phyloP scores from a whole-genome alignment of 2,113 vertebrate genomes.

The Apteryx owenii region DNA sequence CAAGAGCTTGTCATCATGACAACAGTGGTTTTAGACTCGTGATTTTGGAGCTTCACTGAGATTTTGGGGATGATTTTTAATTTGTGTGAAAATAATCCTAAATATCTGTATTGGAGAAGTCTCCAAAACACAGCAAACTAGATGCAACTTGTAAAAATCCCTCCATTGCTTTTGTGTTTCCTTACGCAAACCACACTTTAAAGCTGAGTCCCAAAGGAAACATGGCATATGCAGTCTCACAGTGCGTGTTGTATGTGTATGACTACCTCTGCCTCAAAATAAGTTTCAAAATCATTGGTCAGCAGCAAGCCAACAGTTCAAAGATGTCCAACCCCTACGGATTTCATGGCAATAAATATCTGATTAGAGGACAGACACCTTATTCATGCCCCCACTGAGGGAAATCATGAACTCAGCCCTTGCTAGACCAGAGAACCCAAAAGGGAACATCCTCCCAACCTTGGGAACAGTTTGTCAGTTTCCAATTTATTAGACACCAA shows the following conservation, averaged over 20 bases:
- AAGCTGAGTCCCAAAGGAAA: not conserved
- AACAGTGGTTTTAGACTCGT: not conserved
- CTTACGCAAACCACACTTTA: not conserved
- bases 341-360: not conserved
- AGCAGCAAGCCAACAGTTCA: not conserved
- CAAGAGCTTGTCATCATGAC: rapidly evolving
- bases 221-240: not conserved
- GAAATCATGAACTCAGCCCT: not conserved
- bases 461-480: not conserved
- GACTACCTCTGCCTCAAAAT: not conserved
- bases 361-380: not conserved
- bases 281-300: not conserved
- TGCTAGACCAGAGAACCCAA: not conserved
- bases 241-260: rapidly evolving
- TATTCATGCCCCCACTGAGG: not conserved
- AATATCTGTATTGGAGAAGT: not conserved
- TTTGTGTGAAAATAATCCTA: not conserved
- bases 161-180: not conserved
- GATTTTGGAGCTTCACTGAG: not conserved
- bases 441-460: not conserved
- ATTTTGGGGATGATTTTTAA: not conserved
- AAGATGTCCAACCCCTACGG: not conserved
- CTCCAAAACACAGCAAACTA: not conserved
- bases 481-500: not conserved
- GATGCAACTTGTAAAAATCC: not conserved